Conservation (phyloP, 30 jellyfish, hydroid and myxozoan genomes). For the Chrysaora quinquecirrha region DNA sequence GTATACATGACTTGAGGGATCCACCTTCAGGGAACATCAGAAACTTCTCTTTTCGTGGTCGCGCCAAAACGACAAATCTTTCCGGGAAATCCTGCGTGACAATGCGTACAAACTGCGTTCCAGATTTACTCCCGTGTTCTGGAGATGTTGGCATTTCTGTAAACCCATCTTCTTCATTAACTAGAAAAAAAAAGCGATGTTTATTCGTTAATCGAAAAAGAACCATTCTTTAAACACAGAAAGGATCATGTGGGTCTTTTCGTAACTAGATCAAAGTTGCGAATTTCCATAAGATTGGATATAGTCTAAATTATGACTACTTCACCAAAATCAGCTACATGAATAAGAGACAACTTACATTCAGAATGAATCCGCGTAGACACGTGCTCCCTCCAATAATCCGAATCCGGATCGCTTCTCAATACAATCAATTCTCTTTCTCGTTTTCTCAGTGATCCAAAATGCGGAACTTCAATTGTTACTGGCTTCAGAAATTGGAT, state of each 20-base stretch:
- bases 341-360: too few species aligned
- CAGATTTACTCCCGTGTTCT: constrained; percentile 60
- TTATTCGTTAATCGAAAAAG: too few species aligned
- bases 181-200: too few species aligned
- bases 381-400: constrained; percentile 73
- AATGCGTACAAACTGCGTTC: constrained; percentile 63
- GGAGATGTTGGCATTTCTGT: constrained; percentile 69
- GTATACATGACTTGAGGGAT: constrained; percentile 54
- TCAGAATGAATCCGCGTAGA: constrained; percentile 57
- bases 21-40: constrained; percentile 95
- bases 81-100: constrained; percentile 91
- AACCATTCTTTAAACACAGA: too few species aligned
- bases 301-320: too few species aligned
- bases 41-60: constrained; percentile 95
- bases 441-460: constrained; percentile 73
- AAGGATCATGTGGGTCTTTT: too few species aligned
- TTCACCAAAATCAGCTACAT: too few species aligned
- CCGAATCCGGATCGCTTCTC: constrained; percentile 75
- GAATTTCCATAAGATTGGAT: too few species aligned
- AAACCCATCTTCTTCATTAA: constrained; percentile 49
- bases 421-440: constrained; percentile 90
- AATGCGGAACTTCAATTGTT: constrained; percentile 94
- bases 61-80: constrained; percentile 80
- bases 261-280: too few species aligned
- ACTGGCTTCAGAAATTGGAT: constrained; percentile 92